Conservation (phyloP, 23 tunicate genomes). For the Halocynthia roretzi region DNA sequence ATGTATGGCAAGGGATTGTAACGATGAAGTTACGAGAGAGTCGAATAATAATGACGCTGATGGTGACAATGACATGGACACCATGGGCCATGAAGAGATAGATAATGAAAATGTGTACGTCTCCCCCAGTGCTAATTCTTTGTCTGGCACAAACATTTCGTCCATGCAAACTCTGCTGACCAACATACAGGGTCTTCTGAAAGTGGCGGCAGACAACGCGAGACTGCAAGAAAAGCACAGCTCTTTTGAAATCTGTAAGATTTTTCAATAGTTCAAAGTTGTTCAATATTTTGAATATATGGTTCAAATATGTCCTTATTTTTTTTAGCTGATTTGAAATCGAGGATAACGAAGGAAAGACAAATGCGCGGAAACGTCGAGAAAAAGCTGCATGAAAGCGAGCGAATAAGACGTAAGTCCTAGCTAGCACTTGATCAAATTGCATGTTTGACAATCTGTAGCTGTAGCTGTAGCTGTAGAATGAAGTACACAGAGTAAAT, state of each 20-base stretch:
- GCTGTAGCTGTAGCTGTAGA: too few species aligned
- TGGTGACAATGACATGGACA: too few species aligned
- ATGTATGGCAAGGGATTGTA: too few species aligned
- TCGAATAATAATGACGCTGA: too few species aligned
- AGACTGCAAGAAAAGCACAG: conserved; percentile 69
- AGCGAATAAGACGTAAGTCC: conserved; percentile 45
- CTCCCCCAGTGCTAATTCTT: too few species aligned
- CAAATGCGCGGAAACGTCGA: conserved; percentile 54
- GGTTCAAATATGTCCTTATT: background rate
- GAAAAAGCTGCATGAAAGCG: conserved; percentile 49
- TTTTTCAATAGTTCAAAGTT: background rate
- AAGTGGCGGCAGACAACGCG: conserved; percentile 91
- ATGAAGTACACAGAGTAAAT: too few species aligned
- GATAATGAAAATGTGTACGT: too few species aligned
- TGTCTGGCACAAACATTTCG: conserved; percentile 30
- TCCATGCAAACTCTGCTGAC: conserved; percentile 74
- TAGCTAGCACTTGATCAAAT: too few species aligned
- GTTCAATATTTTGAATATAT: background rate
- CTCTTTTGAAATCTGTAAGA: conserved; percentile 66
- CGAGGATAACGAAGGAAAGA: conserved; percentile 48
- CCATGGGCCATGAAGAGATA: too few species aligned
- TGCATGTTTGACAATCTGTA: too few species aligned
- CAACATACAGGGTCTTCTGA: conserved; percentile 85
- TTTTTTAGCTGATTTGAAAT: conserved; percentile 67
- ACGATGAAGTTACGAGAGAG: too few species aligned